These are phyloP conservation scores for Lucilia cuprina DNA, from an alignment of 1,140 invertebrate genomes.

Conservation along the genomic window DNA sequence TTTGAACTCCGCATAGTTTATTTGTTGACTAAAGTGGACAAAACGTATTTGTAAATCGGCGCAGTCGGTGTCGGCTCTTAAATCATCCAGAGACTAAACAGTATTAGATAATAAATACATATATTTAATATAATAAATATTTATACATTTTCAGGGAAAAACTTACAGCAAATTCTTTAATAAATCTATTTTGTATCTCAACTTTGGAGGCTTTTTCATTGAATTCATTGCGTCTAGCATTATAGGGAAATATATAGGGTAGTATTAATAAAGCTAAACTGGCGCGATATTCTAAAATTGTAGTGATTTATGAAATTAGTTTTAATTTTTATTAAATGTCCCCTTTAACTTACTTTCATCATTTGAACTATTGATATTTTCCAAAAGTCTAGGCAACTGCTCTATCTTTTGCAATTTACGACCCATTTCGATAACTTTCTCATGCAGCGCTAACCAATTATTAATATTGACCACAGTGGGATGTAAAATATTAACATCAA, in stretches of 20 bases:
- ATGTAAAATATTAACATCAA: background rate
- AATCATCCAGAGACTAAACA: background rate
- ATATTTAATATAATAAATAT: background rate
- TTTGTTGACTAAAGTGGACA: background rate
- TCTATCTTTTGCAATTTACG: background rate
- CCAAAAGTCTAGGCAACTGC: background rate
- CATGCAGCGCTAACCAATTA: background rate
- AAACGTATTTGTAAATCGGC: constrained; percentile 25
- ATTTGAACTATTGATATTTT: background rate
- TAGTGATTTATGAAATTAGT: background rate
- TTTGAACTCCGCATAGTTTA: background rate
- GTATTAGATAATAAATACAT: background rate
- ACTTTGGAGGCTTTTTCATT: background rate
- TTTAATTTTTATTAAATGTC: background rate
- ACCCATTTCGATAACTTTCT: background rate
- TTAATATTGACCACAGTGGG: background rate
- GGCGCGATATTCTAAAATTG: background rate
- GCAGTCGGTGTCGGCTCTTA: background rate
- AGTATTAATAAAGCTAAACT: background rate
- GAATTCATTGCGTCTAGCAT: background rate
- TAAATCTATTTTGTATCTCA: background rate
- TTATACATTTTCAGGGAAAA: background rate
- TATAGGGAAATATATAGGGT: constrained; percentile 13
- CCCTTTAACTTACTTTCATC: background rate
- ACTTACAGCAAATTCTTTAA: background rate